Evolutionary conservation across 2,888 invertebrate genomes (phyloP).

Genomic region (Clistopyga incitator): DNA sequence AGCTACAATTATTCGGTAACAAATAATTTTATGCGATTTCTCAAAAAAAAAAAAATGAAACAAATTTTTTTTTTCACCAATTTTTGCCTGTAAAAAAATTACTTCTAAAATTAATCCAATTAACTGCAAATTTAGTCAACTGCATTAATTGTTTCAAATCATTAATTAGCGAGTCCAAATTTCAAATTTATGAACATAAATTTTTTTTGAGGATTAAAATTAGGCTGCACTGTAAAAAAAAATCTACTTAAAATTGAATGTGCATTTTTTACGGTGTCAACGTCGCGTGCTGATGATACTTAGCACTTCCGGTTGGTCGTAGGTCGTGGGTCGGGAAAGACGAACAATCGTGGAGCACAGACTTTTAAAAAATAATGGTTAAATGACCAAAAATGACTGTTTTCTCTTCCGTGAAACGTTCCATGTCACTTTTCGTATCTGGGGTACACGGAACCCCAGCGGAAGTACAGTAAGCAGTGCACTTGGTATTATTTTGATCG

Average conservation of each 20-base stretch:
- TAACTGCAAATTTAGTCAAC: too few relatives aligned
- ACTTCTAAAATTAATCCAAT: too few relatives aligned
- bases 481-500: not conserved
- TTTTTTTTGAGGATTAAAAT: too few relatives aligned
- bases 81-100: too few relatives aligned
- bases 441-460: conserved; percentile 26
- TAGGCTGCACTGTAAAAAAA: too few relatives aligned
- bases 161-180: too few relatives aligned
- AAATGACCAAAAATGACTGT: too few relatives aligned
- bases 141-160: too few relatives aligned
- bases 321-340: conserved; percentile 22
- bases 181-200: too few relatives aligned
- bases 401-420: conserved; percentile 8
- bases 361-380: too few relatives aligned
- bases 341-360: conserved; percentile 36
- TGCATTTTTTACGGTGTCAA: too few relatives aligned
- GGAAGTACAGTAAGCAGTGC: not conserved
- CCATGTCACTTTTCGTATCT: not conserved
- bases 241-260: too few relatives aligned
- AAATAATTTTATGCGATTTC: not conserved
- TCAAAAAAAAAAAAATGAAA: not conserved
- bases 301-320: conserved; percentile 13
- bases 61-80: not conserved
- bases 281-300: not conserved
- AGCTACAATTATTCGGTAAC: conserved; percentile 18